Percentiles rank a stretch among this genome's conserved stretches.
Conservation (phyloP, 2,888 invertebrate genomes). For the Acanthopleura granulata region DNA sequence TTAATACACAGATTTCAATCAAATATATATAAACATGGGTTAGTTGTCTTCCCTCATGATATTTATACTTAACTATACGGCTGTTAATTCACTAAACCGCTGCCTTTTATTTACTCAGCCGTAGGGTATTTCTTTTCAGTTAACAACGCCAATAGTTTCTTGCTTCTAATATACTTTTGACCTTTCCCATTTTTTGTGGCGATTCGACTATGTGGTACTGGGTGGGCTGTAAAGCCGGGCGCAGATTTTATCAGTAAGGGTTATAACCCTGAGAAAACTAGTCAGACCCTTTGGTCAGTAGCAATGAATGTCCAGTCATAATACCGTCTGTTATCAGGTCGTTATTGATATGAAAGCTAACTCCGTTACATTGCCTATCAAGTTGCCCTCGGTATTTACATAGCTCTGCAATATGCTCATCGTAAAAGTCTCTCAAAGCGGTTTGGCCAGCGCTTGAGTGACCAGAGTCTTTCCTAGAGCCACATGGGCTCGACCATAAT, state of each 20-base stretch:
- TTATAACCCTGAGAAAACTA: neutral
- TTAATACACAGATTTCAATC: too few relatives aligned
- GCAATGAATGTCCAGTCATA: neutral
- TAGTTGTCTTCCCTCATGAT: too few relatives aligned
- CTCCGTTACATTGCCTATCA: neutral
- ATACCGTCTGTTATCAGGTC: neutral
- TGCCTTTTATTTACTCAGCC: too few relatives aligned
- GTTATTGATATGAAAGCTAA: neutral
- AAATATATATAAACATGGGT: too few relatives aligned
- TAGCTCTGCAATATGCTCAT: neutral
- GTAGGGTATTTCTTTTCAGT: too few relatives aligned
- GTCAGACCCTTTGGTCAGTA: neutral
- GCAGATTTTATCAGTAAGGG: too few relatives aligned
- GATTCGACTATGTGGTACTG: too few relatives aligned
- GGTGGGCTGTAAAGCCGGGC: too few relatives aligned
- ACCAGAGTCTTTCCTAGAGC: neutral
- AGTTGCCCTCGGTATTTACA: neutral
- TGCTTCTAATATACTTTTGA: neutral
- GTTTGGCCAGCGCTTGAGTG: slow-evolving; percentile 7
- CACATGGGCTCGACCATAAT: neutral
- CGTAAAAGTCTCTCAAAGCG: neutral
- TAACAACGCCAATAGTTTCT: too few relatives aligned
- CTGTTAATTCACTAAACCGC: too few relatives aligned
- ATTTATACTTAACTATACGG: too few relatives aligned
- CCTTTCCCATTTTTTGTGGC: neutral